Evolutionary conservation across 2,797 vertebrate species (phyloP).

Genomic region (Chelmon rostratus): DNA sequence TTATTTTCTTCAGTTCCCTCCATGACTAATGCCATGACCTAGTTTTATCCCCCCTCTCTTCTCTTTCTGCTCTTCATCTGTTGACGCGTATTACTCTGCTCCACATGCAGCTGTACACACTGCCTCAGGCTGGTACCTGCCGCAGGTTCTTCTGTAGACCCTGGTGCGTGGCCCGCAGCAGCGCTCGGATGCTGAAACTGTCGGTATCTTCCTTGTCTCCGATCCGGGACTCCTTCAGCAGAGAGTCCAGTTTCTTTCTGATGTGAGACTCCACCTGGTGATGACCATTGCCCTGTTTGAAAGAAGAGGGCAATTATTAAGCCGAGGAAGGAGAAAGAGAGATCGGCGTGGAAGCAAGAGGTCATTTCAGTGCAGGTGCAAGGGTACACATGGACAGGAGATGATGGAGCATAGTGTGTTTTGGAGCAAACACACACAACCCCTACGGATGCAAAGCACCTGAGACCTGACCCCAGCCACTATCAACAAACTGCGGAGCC

Average conservation of each 20-base stretch:
- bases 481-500: background rate
- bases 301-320: background rate
- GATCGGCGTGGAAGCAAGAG: background rate
- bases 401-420: background rate
- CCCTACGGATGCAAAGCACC: background rate
- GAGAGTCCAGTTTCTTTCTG: slow-evolving; percentile 96
- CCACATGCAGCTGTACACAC: background rate
- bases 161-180: slow-evolving; percentile 94
- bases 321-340: background rate
- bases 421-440: background rate
- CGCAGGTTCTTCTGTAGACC: slow-evolving; percentile 93
- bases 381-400: background rate
- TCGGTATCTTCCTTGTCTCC: slow-evolving; percentile 97
- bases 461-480: background rate
- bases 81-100: slow-evolving; percentile 13
- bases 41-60: slow-evolving; percentile 40
- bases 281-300: slow-evolving; percentile 90
- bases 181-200: slow-evolving; percentile 96
- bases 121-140: slow-evolving; percentile 85
- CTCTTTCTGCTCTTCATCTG: slow-evolving; percentile 20
- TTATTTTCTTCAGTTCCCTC: slow-evolving; percentile 39
- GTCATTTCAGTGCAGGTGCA: slow-evolving; percentile 8
- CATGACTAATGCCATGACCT: slow-evolving; percentile 67
- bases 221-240: slow-evolving; percentile 95
- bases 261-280: slow-evolving; percentile 97